A percentile compares a stretch with the other conserved stretches of the same genome.
These are phyloP conservation scores for Toxonevra muliebris DNA, from an alignment of 2,888 invertebrate genomes.

Conservation along the genomic window DNA sequence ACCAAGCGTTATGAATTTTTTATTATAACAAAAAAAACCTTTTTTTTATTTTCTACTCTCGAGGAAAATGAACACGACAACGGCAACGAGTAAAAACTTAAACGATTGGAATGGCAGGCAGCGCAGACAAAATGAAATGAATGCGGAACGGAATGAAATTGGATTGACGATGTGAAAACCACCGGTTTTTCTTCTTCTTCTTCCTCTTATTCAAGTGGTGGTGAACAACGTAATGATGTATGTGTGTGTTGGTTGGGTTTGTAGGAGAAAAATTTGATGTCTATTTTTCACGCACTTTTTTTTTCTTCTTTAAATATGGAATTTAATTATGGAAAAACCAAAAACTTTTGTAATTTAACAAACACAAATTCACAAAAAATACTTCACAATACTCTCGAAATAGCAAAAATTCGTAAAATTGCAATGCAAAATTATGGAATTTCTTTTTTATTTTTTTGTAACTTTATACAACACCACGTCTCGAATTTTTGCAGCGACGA, in stretches of 20 bases:
- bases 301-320: conserved; percentile 30
- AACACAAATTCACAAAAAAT: conserved; percentile 2
- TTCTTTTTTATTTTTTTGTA: neutral
- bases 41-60: conserved; percentile 1
- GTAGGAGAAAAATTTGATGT: conserved; percentile 10
- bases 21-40: conserved; percentile 41
- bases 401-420: conserved; percentile 2
- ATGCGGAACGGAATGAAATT: conserved; percentile 43
- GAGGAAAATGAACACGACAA: conserved; percentile 38
- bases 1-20: conserved; percentile 35
- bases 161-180: conserved; percentile 41
- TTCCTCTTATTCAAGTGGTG: too few species aligned
- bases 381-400: neutral
- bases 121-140: conserved; percentile 35
- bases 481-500: conserved; percentile 45
- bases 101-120: conserved; percentile 38
- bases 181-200: conserved; percentile 55
- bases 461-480: conserved; percentile 40
- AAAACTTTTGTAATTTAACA: neutral
- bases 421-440: too few species aligned
- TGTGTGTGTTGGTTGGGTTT: too few species aligned
- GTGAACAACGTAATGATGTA: too few species aligned
- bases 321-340: neutral
- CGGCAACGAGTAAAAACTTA: conserved; percentile 31
- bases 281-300: conserved; percentile 37